Conservation (phyloP, 1,140 invertebrate species). For the Bacillus rossius region DNA sequence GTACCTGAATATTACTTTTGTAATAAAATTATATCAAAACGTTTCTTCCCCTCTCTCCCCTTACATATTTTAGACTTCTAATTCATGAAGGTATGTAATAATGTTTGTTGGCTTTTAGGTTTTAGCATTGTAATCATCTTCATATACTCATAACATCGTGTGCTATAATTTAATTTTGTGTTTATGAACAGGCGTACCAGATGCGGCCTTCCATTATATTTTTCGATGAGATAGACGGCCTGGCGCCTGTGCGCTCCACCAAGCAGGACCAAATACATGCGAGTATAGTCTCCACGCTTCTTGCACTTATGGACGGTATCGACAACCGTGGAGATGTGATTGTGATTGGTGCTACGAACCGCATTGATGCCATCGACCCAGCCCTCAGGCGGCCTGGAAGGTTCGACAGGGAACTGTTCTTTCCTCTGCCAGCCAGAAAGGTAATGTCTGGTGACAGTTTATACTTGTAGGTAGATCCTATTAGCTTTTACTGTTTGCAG, state of each 20-base stretch:
- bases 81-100: too few relatives aligned
- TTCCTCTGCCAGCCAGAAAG: conserved; percentile 41
- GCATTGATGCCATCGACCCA: conserved; percentile 66
- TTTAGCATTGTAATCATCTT: too few relatives aligned
- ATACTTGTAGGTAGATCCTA: too few relatives aligned
- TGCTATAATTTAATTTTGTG: too few relatives aligned
- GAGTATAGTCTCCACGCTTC: conserved; percentile 52
- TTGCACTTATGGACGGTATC: conserved; percentile 68
- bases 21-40: too few relatives aligned
- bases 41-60: too few relatives aligned
- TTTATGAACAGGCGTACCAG: conserved; percentile 50
- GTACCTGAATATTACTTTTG: too few relatives aligned
- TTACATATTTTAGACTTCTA: too few relatives aligned
- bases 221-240: conserved; percentile 69
- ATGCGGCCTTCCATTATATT: conserved; percentile 69
- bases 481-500: too few relatives aligned
- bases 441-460: too few relatives aligned
- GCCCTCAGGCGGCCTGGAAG: conserved; percentile 63
- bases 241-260: conserved; percentile 58
- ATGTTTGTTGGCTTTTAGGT: too few relatives aligned
- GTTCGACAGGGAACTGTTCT: conserved; percentile 52
- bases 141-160: too few relatives aligned
- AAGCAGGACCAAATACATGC: conserved; percentile 60
- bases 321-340: conserved; percentile 57
- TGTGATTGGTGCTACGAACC: conserved; percentile 70